phyloP scores from a whole-genome alignment of 2,113 vertebrate genomes.

The Nycticorax nycticorax region DNA sequence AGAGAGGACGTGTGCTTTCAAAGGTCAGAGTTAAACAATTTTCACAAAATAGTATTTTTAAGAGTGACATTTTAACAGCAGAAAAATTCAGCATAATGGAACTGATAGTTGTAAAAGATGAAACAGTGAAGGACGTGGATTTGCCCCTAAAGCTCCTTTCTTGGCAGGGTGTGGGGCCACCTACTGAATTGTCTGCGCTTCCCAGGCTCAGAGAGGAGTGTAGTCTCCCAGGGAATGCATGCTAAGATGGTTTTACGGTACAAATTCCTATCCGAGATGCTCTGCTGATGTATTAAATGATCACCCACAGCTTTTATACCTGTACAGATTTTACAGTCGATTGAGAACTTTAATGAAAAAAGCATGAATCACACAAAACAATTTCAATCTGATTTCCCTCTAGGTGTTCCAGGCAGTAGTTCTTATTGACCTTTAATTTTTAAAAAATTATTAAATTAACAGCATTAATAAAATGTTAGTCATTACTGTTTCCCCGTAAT shows the following conservation, averaged over 20 bases:
- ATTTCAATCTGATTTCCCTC: neutral
- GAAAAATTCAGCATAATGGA: neutral
- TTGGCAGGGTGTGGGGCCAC: neutral
- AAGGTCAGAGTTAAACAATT: neutral
- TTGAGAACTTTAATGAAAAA: neutral
- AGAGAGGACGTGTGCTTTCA: neutral
- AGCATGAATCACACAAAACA: neutral
- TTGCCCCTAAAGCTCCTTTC: neutral
- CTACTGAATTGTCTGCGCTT: neutral
- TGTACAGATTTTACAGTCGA: neutral
- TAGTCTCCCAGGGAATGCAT: neutral
- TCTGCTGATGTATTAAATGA: neutral
- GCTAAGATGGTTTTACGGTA: neutral
- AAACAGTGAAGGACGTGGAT: neutral
- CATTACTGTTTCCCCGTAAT: neutral
- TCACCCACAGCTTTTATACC: neutral
- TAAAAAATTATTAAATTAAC: neutral
- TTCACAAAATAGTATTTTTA: neutral
- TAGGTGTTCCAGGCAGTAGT: neutral
- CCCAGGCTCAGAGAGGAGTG: neutral
- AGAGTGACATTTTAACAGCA: neutral
- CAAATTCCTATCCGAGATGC: neutral
- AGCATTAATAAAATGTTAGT: neutral
- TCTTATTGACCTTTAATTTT: neutral
- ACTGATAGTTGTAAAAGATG: neutral